Evolutionary conservation across 2,888 invertebrate genomes (phyloP).

Genomic region (Andrena marginata): DNA sequence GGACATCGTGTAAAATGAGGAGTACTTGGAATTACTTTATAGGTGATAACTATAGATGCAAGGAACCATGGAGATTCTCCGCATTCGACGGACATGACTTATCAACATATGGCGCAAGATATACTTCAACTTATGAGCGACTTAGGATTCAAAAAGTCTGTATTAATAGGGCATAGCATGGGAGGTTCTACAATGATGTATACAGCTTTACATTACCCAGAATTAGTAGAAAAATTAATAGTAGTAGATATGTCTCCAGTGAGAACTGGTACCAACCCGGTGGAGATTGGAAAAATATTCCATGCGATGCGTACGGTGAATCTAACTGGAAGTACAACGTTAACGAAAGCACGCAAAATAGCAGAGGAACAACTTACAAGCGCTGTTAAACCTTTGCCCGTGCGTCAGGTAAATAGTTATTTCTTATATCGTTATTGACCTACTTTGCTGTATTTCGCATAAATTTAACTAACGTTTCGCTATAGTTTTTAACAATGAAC

Average conservation of each 20-base stretch:
- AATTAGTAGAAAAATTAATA: constrained; percentile 88
- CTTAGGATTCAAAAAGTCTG: constrained; percentile 88
- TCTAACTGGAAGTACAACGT: constrained; percentile 88
- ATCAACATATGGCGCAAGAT: constrained; percentile 91
- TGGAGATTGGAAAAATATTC: constrained; percentile 88
- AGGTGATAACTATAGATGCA: constrained; percentile 93
- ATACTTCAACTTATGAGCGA: constrained; percentile 89
- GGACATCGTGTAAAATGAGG: constrained; percentile 15
- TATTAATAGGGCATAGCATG: constrained; percentile 96
- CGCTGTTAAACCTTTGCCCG: constrained; percentile 87
- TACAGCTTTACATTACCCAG: constrained; percentile 90
- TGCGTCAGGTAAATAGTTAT: constrained; percentile 85
- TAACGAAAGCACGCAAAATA: constrained; percentile 90
- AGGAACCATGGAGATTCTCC: constrained; percentile 98
- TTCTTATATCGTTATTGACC: neutral
- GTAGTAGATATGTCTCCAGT: constrained; percentile 91
- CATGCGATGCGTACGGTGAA: constrained; percentile 88
- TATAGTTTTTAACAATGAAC: constrained; percentile 92
- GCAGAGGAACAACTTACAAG: constrained; percentile 89
- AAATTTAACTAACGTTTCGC: constrained; percentile 51
- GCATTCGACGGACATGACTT: constrained; percentile 91
- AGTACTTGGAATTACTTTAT: constrained; percentile 36
- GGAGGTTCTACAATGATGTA: constrained; percentile 97
- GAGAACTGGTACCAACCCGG: constrained; percentile 88
- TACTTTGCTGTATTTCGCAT: neutral